phyloP scores from a whole-genome alignment of 2,113 vertebrate species.

The Hemiscyllium ocellatum region DNA sequence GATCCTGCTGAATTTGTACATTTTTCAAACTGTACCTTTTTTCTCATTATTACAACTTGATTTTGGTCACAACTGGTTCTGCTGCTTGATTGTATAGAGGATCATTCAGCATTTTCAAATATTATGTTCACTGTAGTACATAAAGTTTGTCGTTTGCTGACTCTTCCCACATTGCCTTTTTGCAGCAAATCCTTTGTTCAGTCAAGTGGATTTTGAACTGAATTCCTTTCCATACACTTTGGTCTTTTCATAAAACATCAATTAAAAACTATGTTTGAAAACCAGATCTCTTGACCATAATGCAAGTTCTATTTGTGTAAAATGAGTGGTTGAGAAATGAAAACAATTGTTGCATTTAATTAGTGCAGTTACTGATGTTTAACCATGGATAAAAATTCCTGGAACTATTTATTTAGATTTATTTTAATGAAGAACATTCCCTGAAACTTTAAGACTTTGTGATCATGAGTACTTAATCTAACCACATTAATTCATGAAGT shows the following conservation, averaged over 20 bases:
- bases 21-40: background rate
- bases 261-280: background rate
- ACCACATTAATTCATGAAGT: background rate
- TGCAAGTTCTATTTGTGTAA: background rate
- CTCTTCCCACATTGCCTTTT: background rate
- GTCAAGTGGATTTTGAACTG: background rate
- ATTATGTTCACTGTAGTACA: background rate
- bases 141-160: background rate
- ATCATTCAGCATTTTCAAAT: background rate
- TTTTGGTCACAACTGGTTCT: conserved; percentile 16
- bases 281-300: background rate
- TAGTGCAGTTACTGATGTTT: background rate
- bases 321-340: conserved; percentile 9
- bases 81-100: background rate
- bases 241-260: background rate
- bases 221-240: background rate
- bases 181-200: conserved; percentile 2
- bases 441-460: conserved; percentile 7
- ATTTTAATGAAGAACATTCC: conserved; percentile 12
- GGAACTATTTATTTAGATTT: conserved; percentile 11
- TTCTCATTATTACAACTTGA: background rate
- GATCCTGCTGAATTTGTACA: background rate
- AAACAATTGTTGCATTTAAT: background rate
- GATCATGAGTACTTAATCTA: background rate
- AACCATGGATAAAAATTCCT: background rate